Conservation (phyloP, 37 sponge, comb jelly and placozoan species). For the Lycopodina hypogea region DNA sequence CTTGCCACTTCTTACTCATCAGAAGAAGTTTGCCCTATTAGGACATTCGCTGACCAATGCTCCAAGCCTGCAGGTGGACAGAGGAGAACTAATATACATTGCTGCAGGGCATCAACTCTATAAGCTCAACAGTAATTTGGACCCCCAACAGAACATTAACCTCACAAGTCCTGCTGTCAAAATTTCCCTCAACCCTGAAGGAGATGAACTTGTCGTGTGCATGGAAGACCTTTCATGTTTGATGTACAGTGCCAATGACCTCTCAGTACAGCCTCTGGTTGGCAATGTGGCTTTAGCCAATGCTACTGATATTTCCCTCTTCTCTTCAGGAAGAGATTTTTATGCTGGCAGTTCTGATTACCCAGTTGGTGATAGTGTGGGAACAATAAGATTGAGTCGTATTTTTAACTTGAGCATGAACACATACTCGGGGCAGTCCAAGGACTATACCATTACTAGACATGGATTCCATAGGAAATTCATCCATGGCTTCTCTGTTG, state of each 20-base stretch:
- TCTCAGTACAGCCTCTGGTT: neutral
- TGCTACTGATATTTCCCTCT: neutral
- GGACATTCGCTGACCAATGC: neutral
- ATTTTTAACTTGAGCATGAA: too few species aligned
- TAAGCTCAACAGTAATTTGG: conserved; percentile 9
- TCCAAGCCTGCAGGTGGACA: conserved; percentile 11
- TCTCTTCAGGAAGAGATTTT: conserved; percentile 17
- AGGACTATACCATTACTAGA: neutral
- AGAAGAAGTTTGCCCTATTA: neutral
- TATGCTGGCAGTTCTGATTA: conserved; percentile 16
- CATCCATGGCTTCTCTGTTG: conserved; percentile 7
- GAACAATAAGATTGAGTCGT: too few species aligned
- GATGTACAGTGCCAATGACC: conserved; percentile 20
- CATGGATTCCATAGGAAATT: neutral
- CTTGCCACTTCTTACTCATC: too few species aligned
- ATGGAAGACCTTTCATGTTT: conserved; percentile 1
- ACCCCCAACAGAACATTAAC: neutral
- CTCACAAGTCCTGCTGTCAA: neutral
- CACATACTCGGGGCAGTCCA: neutral
- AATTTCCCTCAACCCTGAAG: conserved; percentile 13
- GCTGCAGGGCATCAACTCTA: conserved; percentile 28
- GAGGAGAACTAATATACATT: conserved; percentile 4
- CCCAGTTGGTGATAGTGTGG: too few species aligned
- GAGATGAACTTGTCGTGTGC: conserved; percentile 16
- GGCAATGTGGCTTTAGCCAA: neutral